phyloP scores from a whole-genome alignment of 1,140 invertebrate species.

The Macrobrachium nipponense region DNA sequence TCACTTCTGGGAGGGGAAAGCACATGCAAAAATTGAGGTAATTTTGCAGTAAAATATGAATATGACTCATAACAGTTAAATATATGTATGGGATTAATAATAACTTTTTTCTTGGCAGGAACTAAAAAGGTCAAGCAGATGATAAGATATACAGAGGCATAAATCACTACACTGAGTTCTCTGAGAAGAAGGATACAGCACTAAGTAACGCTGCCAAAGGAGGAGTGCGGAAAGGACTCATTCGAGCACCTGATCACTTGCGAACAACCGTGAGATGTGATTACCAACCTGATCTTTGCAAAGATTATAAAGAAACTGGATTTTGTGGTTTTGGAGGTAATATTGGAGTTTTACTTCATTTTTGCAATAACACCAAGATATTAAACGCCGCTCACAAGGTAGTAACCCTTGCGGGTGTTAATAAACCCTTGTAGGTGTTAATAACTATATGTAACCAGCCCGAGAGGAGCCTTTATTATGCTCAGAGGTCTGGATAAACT shows the following conservation, averaged over 20 bases:
- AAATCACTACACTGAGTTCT: constrained; percentile 95
- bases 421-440: no score
- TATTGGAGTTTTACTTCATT: not conserved
- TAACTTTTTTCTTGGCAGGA: constrained; percentile 72
- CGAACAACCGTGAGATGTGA: constrained; percentile 98
- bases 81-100: constrained; percentile 2
- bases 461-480: no score
- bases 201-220: constrained; percentile 91
- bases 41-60: no score
- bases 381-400: no score
- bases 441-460: no score
- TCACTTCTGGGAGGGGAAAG: no score
- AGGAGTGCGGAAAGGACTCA: constrained; percentile 91
- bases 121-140: constrained; percentile 89
- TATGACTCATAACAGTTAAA: not conserved
- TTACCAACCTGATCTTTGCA: constrained; percentile 99
- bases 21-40: no score
- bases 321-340: constrained; percentile 98
- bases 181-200: constrained; percentile 94
- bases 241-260: constrained; percentile 93
- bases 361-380: not conserved
- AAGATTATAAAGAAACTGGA: constrained; percentile 99
- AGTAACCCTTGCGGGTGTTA: no score
- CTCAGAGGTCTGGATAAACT: no score
- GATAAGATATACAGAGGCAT: constrained; percentile 96